Conservation (phyloP, 1,140 invertebrate genomes). For the Drosophila repleta region DNA sequence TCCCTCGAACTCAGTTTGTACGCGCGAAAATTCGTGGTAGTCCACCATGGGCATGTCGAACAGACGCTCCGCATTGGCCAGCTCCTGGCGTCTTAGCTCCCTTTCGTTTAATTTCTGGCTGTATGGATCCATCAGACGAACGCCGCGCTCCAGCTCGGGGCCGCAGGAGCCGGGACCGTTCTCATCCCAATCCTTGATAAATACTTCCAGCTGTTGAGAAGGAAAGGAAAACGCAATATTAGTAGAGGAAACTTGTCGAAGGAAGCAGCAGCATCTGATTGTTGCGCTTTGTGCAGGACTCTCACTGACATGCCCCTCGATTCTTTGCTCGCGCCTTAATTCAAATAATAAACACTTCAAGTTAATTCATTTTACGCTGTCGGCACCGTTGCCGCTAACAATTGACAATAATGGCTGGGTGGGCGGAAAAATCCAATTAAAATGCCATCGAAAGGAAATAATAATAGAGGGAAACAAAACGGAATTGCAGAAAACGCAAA, state of each 20-base stretch:
- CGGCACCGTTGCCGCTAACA: conserved; percentile 64
- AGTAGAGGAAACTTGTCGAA: conserved; percentile 35
- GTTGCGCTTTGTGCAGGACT: conserved; percentile 34
- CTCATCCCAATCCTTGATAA: conserved; percentile 89
- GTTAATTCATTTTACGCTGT: conserved; percentile 83
- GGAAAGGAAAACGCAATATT: conserved; percentile 17
- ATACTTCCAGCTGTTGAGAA: conserved; percentile 85
- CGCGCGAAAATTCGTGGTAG: conserved; percentile 90
- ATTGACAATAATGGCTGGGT: conserved; percentile 82
- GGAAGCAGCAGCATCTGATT: conserved; percentile 31
- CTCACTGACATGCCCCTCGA: not conserved
- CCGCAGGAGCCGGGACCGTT: conserved; percentile 92
- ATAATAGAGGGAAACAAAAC: conserved; percentile 83
- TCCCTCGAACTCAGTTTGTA: conserved; percentile 89
- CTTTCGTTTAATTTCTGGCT: conserved; percentile 87
- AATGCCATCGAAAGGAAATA: conserved; percentile 83
- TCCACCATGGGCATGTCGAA: conserved; percentile 93
- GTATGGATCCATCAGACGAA: conserved; percentile 89
- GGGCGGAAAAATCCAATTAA: conserved; percentile 84
- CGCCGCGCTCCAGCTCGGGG: conserved; percentile 89
- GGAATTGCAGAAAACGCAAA: conserved; percentile 73
- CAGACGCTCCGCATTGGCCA: conserved; percentile 91
- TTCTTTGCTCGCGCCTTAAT: conserved; percentile 54
- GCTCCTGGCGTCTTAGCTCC: conserved; percentile 87
- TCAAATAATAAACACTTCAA: conserved; percentile 83